Conservation (phyloP, 2,888 invertebrate species). For the Tineola bisselliella region DNA sequence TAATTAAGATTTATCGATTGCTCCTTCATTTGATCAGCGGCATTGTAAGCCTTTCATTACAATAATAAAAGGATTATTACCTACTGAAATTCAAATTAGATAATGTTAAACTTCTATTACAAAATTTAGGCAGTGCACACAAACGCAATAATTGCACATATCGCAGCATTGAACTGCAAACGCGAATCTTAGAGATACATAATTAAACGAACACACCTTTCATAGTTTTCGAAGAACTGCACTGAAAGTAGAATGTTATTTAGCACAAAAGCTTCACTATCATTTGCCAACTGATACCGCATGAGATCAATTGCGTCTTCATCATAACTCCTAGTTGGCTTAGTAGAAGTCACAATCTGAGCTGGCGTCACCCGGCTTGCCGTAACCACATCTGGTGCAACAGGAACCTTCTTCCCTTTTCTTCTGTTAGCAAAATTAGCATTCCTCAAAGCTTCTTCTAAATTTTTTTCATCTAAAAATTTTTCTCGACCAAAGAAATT, state of each 20-base stretch:
- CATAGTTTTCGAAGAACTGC: slow-evolving; percentile 83
- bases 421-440: slow-evolving; percentile 33
- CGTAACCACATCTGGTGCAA: slow-evolving; percentile 25
- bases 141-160: too few relatives aligned
- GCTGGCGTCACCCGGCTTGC: slow-evolving; percentile 24
- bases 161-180: not conserved
- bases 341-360: slow-evolving; percentile 27
- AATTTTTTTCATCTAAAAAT: slow-evolving; percentile 43
- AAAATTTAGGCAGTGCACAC: not conserved
- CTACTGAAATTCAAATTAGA: not conserved
- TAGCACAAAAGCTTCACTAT: slow-evolving; percentile 75
- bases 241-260: slow-evolving; percentile 80
- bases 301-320: slow-evolving; percentile 66
- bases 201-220: slow-evolving; percentile 66
- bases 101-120: not conserved
- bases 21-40: not conserved
- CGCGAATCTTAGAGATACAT: not conserved
- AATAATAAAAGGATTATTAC: not conserved
- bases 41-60: not conserved
- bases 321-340: slow-evolving; percentile 50
- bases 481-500: slow-evolving; percentile 51
- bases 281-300: slow-evolving; percentile 67
- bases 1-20: not conserved
- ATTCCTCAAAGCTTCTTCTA: slow-evolving; percentile 39
- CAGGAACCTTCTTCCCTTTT: slow-evolving; percentile 32